Conservation (phyloP, 2,113 vertebrate genomes). For the Otolemur garnettii region DNA sequence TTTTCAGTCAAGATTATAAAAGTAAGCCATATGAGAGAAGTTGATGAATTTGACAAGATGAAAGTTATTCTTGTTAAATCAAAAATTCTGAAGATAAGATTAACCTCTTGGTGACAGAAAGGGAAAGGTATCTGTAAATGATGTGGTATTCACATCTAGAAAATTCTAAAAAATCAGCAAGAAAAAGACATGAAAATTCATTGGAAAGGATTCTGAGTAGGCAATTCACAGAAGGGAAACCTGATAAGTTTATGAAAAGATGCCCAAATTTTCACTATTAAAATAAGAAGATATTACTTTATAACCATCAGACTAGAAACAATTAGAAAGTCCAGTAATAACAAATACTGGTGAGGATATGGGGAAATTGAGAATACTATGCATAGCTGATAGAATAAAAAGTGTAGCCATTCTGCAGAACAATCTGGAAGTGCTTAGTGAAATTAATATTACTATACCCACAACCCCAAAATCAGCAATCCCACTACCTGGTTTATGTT, state of each 20-base stretch:
- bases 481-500: neutral
- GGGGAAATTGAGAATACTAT: neutral
- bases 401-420: neutral
- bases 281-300: conserved; percentile 9
- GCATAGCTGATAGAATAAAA: neutral
- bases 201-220: neutral
- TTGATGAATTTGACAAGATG: neutral
- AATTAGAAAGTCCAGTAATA: neutral
- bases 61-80: conserved; percentile 14
- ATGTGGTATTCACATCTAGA: neutral
- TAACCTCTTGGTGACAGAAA: neutral
- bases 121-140: neutral
- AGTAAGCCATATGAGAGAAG: neutral
- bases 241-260: neutral
- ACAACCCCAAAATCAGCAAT: neutral
- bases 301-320: neutral
- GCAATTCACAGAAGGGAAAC: neutral
- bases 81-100: neutral
- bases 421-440: neutral
- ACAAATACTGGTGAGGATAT: neutral
- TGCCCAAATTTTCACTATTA: neutral
- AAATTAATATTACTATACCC: neutral
- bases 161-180: neutral
- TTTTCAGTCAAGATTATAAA: neutral
- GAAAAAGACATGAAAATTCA: neutral